phyloP scores from a whole-genome alignment of 2,888 invertebrate genomes.

The Drosophila phalerata region DNA sequence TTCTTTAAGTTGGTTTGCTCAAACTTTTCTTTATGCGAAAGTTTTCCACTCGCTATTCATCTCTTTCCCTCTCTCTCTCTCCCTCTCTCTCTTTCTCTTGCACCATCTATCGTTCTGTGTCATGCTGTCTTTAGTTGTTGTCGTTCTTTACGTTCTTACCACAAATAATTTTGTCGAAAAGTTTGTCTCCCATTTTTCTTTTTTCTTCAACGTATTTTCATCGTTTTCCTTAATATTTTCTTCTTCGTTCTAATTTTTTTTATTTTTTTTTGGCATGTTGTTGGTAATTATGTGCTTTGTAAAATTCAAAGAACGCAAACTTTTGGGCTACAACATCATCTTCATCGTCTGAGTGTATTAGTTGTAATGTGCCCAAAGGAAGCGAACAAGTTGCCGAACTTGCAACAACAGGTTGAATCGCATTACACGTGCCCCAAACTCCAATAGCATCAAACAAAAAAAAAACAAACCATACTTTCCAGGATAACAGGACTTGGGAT shows the following conservation, averaged over 20 bases:
- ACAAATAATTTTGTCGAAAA: constrained; percentile 77
- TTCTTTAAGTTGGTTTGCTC: constrained; percentile 77
- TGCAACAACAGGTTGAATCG: constrained; percentile 57
- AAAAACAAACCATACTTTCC: constrained; percentile 1
- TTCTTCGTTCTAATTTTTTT: constrained; percentile 5
- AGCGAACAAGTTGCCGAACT: constrained; percentile 71
- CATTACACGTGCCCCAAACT: constrained; percentile 37
- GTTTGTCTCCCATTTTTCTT: constrained; percentile 59
- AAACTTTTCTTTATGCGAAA: constrained; percentile 78
- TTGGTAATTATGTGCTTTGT: constrained; percentile 79
- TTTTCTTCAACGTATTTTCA: constrained; percentile 18
- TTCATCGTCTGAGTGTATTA: constrained; percentile 74
- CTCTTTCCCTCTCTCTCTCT: constrained; percentile 18
- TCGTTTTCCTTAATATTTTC: constrained; percentile 12
- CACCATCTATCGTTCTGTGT: constrained; percentile 2
- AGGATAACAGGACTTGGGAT: constrained; percentile 9
- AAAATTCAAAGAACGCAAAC: constrained; percentile 70
- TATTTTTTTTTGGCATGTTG: constrained; percentile 60
- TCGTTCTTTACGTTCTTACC: constrained; percentile 52
- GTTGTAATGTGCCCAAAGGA: constrained; percentile 68
- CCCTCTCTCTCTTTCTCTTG: constrained; percentile 13
- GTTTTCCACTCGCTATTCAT: constrained; percentile 63
- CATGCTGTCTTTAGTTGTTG: constrained; percentile 54
- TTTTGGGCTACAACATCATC: constrained; percentile 68
- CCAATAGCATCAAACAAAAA: constrained; percentile 9